Evolutionary conservation across 2,113 vertebrate species (phyloP), one percentile per base, ranked within the genome.

Genomic region (Baryphthengus martii): DNA sequence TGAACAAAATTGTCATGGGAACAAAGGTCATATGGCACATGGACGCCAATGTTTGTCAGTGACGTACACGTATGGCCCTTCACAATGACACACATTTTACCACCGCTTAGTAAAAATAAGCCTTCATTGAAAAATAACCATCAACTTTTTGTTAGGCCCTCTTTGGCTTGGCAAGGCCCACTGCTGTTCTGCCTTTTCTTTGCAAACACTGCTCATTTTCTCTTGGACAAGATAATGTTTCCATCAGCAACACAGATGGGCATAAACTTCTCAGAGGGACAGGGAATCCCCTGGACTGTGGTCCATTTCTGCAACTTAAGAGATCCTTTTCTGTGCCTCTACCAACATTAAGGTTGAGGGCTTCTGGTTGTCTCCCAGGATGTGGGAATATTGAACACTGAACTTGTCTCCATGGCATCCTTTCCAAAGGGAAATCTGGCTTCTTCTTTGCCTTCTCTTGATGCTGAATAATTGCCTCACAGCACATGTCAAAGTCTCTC

Each of bases 191-290:
- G 88, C 45, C 20, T 94, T 91, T 90, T 85, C 78, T 65, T 80
- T 89, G n/a, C 20, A 52, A 91, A 85, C 2, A 1, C 59, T 91
- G 75, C 55, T 96, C 12, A 37, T 96, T 93, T 96, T 97, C 50
- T 86, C 55, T 93, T 93, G 85, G 93, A 91, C 4, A 23, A 89
- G 74, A 73, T 82, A 82, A 82, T 76, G 62, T 90, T 93, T 65
- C 68, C 90, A 59, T 85, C 53, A 49, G 58, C 53, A 83, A 83
- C 67, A 73, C 91, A 91, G 94, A 96, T 88, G 81, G 75, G 75
- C 78, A 70, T 33, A 88, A 76, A 88, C 81, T 79, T 45, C 78
- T 88, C 61, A n/a, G 68, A 85, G 47, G 85, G 66, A 85, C 70
- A 95, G 89, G 83, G 83, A 93, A 95, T 96, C 50, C 85, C 75